Evolutionary conservation across 2,797 vertebrate species (phyloP).

Genomic region (Gallirallus australis): DNA sequence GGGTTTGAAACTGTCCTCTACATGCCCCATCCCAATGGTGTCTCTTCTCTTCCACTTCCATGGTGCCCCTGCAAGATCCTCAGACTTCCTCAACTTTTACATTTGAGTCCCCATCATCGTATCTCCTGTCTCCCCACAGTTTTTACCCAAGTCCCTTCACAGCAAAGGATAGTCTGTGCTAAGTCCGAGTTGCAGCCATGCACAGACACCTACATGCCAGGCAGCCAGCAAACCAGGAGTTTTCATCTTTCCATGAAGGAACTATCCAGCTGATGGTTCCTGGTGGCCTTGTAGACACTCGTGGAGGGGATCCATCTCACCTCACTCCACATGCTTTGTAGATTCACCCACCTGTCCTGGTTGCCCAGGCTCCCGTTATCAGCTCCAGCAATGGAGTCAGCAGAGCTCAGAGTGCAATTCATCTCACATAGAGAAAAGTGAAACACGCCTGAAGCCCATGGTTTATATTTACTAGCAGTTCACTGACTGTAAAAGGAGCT

Average conservation of each 20-base stretch:
- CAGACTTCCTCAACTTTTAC: neutral
- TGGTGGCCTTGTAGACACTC: neutral
- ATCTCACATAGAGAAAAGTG: neutral
- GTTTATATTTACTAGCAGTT: neutral
- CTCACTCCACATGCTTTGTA: neutral
- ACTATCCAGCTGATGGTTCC: neutral
- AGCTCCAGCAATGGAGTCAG: neutral
- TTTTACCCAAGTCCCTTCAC: neutral
- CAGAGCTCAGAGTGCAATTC: neutral
- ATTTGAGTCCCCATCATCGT: neutral
- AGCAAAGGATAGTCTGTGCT: neutral
- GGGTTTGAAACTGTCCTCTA: neutral
- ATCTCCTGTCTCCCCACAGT: neutral
- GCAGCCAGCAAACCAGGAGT: neutral
- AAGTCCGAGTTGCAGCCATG: fast-evolving
- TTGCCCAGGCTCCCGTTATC: neutral
- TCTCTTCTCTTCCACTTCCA: neutral
- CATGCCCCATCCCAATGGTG: neutral
- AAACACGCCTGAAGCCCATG: neutral
- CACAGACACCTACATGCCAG: fast-evolving
- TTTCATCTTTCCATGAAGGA: fast-evolving
- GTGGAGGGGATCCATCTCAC: neutral
- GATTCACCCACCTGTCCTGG: neutral
- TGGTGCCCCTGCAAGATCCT: neutral
- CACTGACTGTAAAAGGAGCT: neutral